These are phyloP conservation scores for Penelope pileata DNA, from an alignment of 2,113 vertebrate species.

Conservation along the genomic window DNA sequence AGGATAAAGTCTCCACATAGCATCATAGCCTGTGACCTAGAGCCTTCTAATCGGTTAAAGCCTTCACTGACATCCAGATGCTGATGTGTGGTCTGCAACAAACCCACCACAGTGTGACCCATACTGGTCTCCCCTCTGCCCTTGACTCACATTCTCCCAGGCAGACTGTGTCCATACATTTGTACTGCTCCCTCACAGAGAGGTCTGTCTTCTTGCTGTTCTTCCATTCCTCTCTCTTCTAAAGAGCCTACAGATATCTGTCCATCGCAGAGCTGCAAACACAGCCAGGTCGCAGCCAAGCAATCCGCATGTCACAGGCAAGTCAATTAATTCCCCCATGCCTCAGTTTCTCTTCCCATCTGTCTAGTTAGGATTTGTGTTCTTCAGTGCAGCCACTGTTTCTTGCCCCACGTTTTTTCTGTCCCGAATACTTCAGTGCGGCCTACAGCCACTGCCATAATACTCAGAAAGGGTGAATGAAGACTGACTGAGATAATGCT, in stretches of 20 bases:
- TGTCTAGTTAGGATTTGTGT: neutral
- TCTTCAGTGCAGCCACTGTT: neutral
- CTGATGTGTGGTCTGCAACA: neutral
- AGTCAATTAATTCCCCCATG: rapidly evolving
- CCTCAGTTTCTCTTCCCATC: neutral
- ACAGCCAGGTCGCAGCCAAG: neutral
- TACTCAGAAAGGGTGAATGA: neutral
- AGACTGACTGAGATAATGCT: neutral
- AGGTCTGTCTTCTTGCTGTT: neutral
- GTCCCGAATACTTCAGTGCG: neutral
- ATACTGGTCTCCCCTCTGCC: neutral
- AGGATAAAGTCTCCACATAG: neutral
- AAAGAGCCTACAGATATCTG: neutral
- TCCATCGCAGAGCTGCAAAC: neutral
- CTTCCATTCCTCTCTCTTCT: neutral
- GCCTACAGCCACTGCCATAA: neutral
- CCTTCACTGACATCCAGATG: neutral
- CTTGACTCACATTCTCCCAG: neutral
- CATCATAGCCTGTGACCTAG: neutral
- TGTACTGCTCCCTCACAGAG: rapidly evolving
- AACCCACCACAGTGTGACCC: neutral
- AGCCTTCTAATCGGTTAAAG: neutral
- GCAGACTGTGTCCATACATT: neutral
- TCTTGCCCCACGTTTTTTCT: neutral
- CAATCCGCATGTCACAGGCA: neutral